Conservation (phyloP, 2,113 vertebrate species). For the Nothocercus nigrocapillus region DNA sequence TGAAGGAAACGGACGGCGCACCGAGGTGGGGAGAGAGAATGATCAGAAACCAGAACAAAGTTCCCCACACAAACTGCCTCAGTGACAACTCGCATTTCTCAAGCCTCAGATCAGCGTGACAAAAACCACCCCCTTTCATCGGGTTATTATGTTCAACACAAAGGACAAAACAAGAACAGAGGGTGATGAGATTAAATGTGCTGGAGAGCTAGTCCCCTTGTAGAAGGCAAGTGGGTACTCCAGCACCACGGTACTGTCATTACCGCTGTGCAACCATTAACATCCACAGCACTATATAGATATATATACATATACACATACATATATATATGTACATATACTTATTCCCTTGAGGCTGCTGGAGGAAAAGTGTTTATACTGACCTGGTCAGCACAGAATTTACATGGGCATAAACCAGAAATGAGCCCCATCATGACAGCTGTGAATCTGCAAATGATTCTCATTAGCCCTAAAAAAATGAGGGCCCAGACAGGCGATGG, state of each 20-base stretch:
- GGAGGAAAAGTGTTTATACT: background rate
- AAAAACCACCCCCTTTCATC: background rate
- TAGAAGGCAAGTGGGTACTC: background rate
- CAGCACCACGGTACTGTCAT: background rate
- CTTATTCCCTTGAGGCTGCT: background rate
- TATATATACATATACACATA: no score
- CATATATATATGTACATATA: no score
- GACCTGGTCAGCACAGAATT: background rate
- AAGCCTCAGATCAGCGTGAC: background rate
- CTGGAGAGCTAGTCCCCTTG: background rate
- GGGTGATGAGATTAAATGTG: background rate
- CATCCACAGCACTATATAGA: background rate
- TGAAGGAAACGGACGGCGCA: constrained; percentile 9
- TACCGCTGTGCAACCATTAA: background rate
- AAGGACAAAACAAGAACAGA: background rate
- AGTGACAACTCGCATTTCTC: background rate
- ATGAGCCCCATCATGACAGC: accelerated
- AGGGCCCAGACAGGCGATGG: background rate
- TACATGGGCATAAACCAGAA: background rate
- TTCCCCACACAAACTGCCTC: accelerated
- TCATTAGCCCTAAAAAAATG: background rate
- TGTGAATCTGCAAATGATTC: background rate
- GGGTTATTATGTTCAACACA: background rate
- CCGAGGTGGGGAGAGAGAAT: background rate
- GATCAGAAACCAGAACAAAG: background rate